Evolutionary conservation across 2,888 invertebrate species (phyloP), one percentile per base, ranked within the genome.

Genomic region (Mimas tiliae): DNA sequence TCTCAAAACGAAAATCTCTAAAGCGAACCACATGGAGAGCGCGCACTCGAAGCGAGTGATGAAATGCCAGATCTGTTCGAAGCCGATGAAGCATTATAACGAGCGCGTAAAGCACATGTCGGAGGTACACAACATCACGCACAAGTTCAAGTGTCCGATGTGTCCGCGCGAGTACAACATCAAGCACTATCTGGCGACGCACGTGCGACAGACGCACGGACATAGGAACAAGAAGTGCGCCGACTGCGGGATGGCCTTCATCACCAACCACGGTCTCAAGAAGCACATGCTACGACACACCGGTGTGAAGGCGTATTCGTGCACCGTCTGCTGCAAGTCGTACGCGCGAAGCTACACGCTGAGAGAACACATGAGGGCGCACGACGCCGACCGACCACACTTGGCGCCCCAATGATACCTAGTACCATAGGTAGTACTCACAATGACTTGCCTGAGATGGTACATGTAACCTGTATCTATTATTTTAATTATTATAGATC

Each of bases 181-280:
- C 6, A 92, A 91, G 50, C 92, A 92, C 78, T 91, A 91, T 72
- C 73, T 92, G 45, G 86, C 91, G 0, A 91, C 91, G 0, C 92
- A 92, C 51, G 86, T 92, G 34, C 72, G 92, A 1, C 91, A 91
- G 53, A 90, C 92, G 0, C 94, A 87, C 72, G 94, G 88, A 0
- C 84, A 83, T 78, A 94, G 83, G 75, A 93, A 86, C 79, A 94
- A 87, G 74, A 94, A 85, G 74, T 94, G 94, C 69, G 62, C 74
- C 0, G 87, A 92, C 14, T 94, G 94, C 71, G 86, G 86, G 0
- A 93, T 93, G 84, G 92, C 91, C 21, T 94, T 94, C 73, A 90
- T 89, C 64, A 89, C 90, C 0, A 93, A 93, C 63, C 89, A 93
- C 69, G 90, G 90, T 3, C 77, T 94, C 48, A 93, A 92, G 64